Conservation (phyloP, 2,113 vertebrate genomes). For the Channa argus region DNA sequence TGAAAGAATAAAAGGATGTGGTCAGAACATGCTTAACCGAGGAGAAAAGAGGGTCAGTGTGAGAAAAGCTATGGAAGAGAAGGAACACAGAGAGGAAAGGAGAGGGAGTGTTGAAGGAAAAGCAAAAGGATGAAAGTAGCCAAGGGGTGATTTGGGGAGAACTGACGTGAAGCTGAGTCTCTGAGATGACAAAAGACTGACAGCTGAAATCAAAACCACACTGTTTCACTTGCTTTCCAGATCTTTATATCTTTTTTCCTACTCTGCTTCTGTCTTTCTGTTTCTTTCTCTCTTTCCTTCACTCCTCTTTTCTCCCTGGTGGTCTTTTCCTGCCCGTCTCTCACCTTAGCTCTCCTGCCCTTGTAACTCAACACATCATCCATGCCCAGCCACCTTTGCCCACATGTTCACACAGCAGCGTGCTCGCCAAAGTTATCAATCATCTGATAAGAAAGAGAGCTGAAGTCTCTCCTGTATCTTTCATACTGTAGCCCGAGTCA, state of each 20-base stretch:
- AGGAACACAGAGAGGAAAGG: conserved; percentile 18
- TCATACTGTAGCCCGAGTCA: neutral
- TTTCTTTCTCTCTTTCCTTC: conserved; percentile 21
- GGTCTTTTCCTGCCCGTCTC: conserved; percentile 22
- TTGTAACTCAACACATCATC: conserved; percentile 19
- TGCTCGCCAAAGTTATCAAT: conserved; percentile 42
- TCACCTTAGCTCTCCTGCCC: neutral
- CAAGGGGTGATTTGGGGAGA: conserved; percentile 42
- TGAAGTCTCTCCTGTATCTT: neutral
- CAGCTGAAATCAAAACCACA: conserved; percentile 71
- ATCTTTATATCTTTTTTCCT: conserved; percentile 42
- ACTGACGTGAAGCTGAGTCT: conserved; percentile 57
- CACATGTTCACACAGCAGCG: conserved; percentile 23
- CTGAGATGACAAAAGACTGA: conserved; percentile 62
- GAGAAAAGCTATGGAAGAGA: conserved; percentile 3
- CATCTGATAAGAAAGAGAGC: conserved; percentile 23
- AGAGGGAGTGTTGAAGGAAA: conserved; percentile 30
- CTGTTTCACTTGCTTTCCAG: conserved; percentile 30
- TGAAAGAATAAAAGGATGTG: neutral
- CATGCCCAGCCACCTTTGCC: conserved; percentile 8
- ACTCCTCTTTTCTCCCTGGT: conserved; percentile 37
- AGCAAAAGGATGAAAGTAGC: conserved; percentile 17
- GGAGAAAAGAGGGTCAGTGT: conserved; percentile 11
- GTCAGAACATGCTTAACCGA: conserved; percentile 18
- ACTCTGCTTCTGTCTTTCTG: conserved; percentile 31